Evolutionary conservation across 2,113 vertebrate species (phyloP).

Genomic region (Nothocercus nigrocapillus): DNA sequence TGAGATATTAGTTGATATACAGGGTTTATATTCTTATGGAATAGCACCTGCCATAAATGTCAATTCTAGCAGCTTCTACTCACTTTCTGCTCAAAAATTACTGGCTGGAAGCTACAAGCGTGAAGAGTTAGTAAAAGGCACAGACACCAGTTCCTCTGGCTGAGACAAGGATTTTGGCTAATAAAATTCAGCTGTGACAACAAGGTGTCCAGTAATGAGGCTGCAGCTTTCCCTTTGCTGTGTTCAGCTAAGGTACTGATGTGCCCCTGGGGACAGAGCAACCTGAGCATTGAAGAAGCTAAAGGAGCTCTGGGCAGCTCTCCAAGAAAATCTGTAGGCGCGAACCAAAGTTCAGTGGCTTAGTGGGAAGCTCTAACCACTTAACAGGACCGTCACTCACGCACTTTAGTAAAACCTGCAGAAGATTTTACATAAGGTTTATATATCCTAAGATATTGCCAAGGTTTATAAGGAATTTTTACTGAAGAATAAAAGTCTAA

Average conservation of each 20-base stretch:
- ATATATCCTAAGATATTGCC: not conserved
- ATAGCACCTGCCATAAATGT: not conserved
- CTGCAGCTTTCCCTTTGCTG: not conserved
- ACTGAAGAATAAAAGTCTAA: not conserved
- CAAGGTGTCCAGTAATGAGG: not conserved
- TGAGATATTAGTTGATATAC: not conserved
- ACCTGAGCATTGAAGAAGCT: not conserved
- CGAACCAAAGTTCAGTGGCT: not conserved
- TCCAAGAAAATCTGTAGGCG: not conserved
- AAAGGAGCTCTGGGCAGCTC: not conserved
- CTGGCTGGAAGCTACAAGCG: not conserved
- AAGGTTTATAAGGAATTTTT: not conserved
- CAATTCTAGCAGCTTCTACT: not conserved
- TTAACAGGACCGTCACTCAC: conserved; percentile 14
- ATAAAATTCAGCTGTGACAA: not conserved
- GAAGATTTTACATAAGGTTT: not conserved
- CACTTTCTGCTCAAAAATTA: not conserved
- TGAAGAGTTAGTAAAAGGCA: not conserved
- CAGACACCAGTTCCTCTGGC: not conserved
- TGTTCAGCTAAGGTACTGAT: not conserved
- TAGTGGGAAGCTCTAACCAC: not conserved
- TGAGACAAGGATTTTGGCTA: not conserved
- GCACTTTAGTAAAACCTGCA: not conserved
- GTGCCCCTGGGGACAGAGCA: not conserved
- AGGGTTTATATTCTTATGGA: not conserved